Evolutionary conservation across 2,797 vertebrate species (phyloP).

Genomic region (Cirrhinus molitorella): DNA sequence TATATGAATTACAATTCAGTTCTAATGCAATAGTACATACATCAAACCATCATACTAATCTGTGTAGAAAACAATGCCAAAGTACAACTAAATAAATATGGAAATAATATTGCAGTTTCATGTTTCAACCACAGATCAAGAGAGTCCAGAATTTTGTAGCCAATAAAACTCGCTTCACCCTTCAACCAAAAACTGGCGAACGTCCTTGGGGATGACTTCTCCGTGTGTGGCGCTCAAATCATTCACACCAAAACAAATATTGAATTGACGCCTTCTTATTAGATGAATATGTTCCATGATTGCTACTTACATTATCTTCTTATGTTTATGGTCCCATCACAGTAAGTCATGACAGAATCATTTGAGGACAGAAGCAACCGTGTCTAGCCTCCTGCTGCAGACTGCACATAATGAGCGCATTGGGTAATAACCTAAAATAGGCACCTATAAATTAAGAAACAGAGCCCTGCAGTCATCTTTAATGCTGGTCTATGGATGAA

Average conservation of each 20-base stretch:
- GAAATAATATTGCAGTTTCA: background rate
- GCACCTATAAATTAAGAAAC: slow-evolving; percentile 45
- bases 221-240: background rate
- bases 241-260: slow-evolving; percentile 38
- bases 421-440: slow-evolving; percentile 44
- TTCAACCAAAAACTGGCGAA: background rate
- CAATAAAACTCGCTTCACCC: background rate
- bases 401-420: slow-evolving; percentile 22
- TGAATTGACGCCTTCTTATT: background rate
- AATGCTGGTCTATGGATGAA: slow-evolving; percentile 34
- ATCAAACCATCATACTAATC: background rate
- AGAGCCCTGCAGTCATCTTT: slow-evolving; percentile 32
- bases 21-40: background rate
- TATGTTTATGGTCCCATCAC: slow-evolving; percentile 40
- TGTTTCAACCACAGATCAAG: background rate
- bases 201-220: background rate
- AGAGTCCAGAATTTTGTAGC: background rate
- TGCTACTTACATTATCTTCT: slow-evolving; percentile 38
- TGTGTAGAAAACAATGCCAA: background rate
- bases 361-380: slow-evolving; percentile 24
- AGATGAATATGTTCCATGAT: slow-evolving; percentile 36
- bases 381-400: slow-evolving; percentile 28
- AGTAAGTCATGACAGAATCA: slow-evolving; percentile 38
- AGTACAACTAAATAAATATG: background rate
- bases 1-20: background rate